These are phyloP conservation scores for Drosophila yooni DNA, from an alignment of 2,888 invertebrate genomes.

Conservation along the genomic window DNA sequence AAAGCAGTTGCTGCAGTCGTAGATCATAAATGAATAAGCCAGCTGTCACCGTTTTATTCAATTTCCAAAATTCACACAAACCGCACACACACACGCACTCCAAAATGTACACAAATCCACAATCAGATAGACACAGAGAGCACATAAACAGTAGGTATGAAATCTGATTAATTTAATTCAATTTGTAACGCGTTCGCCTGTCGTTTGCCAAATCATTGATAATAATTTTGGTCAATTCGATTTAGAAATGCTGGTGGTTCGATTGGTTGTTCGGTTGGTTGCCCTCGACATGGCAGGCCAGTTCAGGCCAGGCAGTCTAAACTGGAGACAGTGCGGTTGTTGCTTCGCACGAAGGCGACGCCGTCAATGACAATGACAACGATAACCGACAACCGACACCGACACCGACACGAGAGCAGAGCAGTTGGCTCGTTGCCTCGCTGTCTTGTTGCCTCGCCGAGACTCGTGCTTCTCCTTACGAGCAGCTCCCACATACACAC, in stretches of 20 bases:
- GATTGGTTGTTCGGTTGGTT: constrained; percentile 19
- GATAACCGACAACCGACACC: constrained; percentile 24
- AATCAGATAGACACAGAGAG: constrained; percentile 18
- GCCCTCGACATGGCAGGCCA: constrained; percentile 4
- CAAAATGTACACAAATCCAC: constrained; percentile 12
- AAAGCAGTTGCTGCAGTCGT: constrained; percentile 41
- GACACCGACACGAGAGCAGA: constrained; percentile 42
- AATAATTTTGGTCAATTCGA: constrained; percentile 77
- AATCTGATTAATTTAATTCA: constrained; percentile 77
- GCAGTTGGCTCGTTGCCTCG: constrained; percentile 26
- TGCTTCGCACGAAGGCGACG: constrained; percentile 63
- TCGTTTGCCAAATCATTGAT: constrained; percentile 72
- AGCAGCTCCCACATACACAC: constrained; percentile 72
- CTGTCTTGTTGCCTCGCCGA: constrained; percentile 31
- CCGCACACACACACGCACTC: constrained; percentile 12
- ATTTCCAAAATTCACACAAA: constrained; percentile 43
- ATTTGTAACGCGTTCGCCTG: constrained; percentile 60
- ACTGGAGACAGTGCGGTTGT: constrained; percentile 63
- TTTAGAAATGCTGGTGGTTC: constrained; percentile 58
- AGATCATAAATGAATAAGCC: constrained; percentile 44
- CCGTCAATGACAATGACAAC: constrained; percentile 50
- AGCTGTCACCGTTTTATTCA: constrained; percentile 60
- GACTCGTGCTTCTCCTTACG: constrained; percentile 41
- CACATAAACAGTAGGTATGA: constrained; percentile 39
- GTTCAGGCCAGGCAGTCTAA: constrained; percentile 19